phyloP scores from a whole-genome alignment of 2,797 vertebrate genomes.

The Sebastes iracundus region DNA sequence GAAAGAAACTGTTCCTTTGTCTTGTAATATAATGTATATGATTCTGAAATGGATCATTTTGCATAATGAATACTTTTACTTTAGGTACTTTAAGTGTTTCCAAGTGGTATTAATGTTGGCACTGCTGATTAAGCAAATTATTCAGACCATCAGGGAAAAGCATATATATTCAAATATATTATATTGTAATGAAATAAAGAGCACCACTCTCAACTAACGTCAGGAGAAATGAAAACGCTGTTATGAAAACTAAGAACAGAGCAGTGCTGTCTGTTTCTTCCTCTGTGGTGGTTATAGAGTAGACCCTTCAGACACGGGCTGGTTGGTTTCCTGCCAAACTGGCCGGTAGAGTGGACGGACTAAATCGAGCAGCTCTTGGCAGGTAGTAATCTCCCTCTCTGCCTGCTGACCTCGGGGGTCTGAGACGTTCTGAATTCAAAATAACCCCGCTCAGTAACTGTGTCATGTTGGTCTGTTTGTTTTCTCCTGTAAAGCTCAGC shows the following conservation, averaged over 20 bases:
- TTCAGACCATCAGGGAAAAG: too few species aligned
- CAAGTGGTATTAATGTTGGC: too few species aligned
- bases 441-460: neutral
- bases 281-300: neutral
- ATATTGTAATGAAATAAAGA: too few species aligned
- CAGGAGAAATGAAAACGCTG: neutral
- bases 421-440: slow-evolving; percentile 13
- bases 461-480: neutral
- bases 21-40: too few species aligned
- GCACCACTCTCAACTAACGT: neutral
- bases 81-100: neutral
- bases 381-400: slow-evolving; percentile 9
- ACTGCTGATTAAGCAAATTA: too few species aligned
- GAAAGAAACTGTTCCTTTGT: too few species aligned
- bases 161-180: too few species aligned
- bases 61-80: neutral
- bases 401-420: slow-evolving; percentile 1
- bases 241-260: neutral
- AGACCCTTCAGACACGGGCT: slow-evolving; percentile 1
- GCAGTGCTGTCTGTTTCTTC: neutral
- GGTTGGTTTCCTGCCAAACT: slow-evolving; percentile 23
- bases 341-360: neutral
- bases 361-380: slow-evolving; percentile 10
- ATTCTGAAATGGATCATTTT: neutral
- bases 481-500: neutral